Conservation (phyloP, 2,113 vertebrate species). For the Chionis minor region DNA sequence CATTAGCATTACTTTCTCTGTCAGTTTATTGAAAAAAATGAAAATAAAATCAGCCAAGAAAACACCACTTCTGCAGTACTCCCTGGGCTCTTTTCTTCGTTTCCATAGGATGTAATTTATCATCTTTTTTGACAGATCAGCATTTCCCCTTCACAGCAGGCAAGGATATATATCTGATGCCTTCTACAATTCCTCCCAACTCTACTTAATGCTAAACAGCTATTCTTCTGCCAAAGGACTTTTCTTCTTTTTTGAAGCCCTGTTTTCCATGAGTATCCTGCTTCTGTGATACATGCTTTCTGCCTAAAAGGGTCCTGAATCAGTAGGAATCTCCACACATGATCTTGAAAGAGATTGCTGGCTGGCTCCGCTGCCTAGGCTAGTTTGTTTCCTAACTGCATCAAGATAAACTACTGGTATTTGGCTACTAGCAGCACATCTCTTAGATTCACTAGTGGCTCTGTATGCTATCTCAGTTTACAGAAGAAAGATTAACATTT, state of each 20-base stretch:
- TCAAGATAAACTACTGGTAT: neutral
- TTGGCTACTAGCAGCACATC: neutral
- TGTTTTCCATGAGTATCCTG: neutral
- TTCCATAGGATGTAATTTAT: neutral
- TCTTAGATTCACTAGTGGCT: neutral
- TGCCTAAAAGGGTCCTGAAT: neutral
- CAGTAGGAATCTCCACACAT: neutral
- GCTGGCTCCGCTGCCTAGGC: neutral
- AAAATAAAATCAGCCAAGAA: neutral
- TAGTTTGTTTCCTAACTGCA: neutral
- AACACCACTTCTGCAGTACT: neutral
- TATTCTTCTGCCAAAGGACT: neutral
- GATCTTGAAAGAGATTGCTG: neutral
- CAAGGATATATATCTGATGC: neutral
- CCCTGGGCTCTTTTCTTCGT: neutral
- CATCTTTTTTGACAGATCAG: neutral
- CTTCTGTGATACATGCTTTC: neutral
- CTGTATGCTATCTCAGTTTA: neutral
- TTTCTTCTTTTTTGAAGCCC: neutral
- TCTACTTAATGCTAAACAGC: neutral
- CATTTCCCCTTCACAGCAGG: neutral
- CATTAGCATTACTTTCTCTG: neutral
- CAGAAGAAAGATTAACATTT: neutral
- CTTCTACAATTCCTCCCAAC: neutral
- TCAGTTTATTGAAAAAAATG: neutral